phyloP scores from a whole-genome alignment of 2,888 invertebrate genomes.

The Trachelus tabidus region DNA sequence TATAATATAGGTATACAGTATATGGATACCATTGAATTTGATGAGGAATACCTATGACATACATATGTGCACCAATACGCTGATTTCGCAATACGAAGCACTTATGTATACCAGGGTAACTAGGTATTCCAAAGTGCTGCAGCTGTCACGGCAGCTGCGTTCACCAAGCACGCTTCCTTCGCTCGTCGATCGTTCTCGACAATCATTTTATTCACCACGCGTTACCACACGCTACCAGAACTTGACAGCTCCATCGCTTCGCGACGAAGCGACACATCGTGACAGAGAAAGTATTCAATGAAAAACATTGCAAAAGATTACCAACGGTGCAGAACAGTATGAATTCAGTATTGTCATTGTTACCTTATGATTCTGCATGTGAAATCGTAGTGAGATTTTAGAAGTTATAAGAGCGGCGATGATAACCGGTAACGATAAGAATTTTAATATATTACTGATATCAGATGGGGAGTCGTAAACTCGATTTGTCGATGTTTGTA shows the following conservation, averaged over 20 bases:
- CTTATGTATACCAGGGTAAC: not conserved
- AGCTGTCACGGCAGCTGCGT: constrained; percentile 38
- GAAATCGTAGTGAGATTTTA: not conserved
- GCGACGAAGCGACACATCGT: not conserved
- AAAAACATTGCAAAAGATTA: not conserved
- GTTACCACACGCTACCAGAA: not conserved
- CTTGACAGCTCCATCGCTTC: not conserved
- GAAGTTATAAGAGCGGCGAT: not conserved
- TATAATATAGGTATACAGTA: not conserved
- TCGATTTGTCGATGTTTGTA: not conserved
- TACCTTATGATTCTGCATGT: not conserved
- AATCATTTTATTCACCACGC: not conserved
- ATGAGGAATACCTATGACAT: not conserved
- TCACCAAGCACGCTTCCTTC: not conserved
- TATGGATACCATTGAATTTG: not conserved
- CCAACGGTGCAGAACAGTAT: not conserved
- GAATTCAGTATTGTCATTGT: not conserved
- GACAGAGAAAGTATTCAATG: not conserved
- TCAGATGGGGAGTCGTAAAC: not conserved
- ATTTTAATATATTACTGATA: not conserved
- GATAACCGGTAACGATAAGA: not conserved
- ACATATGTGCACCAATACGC: not conserved
- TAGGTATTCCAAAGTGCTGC: constrained; percentile 24
- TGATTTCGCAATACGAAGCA: not conserved
- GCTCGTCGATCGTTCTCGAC: not conserved